These are phyloP conservation scores for Melangyna quadrimaculata DNA, from an alignment of 2,888 invertebrate species.

Conservation along the genomic window DNA sequence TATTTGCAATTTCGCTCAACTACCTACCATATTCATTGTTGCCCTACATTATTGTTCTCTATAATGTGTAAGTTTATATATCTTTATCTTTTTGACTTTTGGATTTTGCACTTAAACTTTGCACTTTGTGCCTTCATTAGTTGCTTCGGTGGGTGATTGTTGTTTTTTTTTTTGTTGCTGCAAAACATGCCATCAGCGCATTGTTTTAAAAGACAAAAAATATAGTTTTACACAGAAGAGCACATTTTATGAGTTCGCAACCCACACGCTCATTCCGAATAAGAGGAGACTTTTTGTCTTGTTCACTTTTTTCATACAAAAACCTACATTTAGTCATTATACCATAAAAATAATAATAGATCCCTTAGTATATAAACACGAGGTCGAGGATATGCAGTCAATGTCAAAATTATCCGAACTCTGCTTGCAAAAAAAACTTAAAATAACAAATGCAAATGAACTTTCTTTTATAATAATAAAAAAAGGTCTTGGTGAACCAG, in stretches of 20 bases:
- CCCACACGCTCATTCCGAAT: neutral
- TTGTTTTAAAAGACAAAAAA: neutral
- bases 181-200: neutral
- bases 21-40: constrained; percentile 15
- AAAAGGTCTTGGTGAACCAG: no score
- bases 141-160: constrained; percentile 22
- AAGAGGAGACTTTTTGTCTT: neutral
- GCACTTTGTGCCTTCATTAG: constrained; percentile 57
- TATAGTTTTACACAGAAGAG: neutral
- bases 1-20: no score
- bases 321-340: neutral
- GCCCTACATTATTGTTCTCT: constrained; percentile 21
- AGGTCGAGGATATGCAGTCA: neutral
- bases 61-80: no score
- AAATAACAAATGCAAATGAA: neutral
- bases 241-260: neutral
- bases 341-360: neutral
- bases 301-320: neutral
- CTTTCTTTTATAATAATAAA: no score
- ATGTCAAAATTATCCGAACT: neutral
- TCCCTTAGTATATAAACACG: neutral
- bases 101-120: constrained; percentile 51
- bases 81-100: constrained; percentile 56
- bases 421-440: neutral
- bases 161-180: no score